Evolutionary conservation across 2,888 invertebrate genomes (phyloP), one percentile per base, ranked within the genome.

Genomic region (Cryptus viduatorius): DNA sequence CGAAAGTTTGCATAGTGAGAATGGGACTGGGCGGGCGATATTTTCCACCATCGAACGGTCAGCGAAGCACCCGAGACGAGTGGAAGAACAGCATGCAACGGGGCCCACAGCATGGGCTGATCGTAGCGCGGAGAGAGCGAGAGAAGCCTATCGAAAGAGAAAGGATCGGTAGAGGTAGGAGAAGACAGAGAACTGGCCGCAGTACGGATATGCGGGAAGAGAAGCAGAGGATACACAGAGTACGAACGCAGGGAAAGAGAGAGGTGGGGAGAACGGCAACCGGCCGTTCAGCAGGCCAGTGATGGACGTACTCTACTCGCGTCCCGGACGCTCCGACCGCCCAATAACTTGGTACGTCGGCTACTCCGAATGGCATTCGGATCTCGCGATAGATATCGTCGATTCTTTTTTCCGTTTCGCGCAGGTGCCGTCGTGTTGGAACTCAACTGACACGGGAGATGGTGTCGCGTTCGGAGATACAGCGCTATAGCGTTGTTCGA

Each of bases 291-390:
- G 80, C 69, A 68, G 73, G 56, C 71, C 90, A 90, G 90, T 91
- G 91, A 92, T 91, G 92, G 91, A 92, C 91, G 92, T 90, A 90
- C 89, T 89, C 87, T 73, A 85, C 88, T 88, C 86, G 87, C 88
- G 83, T 86, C 83, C 86, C 85, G 86, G 86, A 89, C 88, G 88
- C 83, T 82, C 73, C 75, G 87, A 86, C 87, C 86, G 87, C 85
- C 91, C 90, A 89, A 91, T 90, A 90, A 91, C 88, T 87, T 79
- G 82, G 72, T 31, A 29, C 44, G 68, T 24, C 77, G 65, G 71
- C 82, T 85, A 78, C 83, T 79, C 79, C 82, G 83, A 84, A 84
- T 84, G 84, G 82, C 82, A 86, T 86, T 86, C 83, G 77, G 59
- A 80, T 86, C 77, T 42, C 67, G 59, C 80, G 79, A 86, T 85